Conservation (phyloP, 1,140 invertebrate genomes). For the Rhysida immarginata region DNA sequence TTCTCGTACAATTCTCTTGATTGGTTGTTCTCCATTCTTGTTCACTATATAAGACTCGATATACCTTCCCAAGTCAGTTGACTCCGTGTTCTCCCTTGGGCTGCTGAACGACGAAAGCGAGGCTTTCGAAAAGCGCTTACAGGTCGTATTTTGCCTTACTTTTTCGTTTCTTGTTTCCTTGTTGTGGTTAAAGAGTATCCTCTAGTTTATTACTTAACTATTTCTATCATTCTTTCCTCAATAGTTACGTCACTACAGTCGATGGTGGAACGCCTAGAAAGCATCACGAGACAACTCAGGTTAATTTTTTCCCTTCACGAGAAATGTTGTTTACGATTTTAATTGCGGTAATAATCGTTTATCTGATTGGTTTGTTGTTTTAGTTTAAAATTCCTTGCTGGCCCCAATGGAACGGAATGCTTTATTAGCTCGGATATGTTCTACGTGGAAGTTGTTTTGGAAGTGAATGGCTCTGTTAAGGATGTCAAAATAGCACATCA, state of each 20-base stretch:
- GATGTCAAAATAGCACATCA: constrained; percentile 90
- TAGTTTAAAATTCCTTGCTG: constrained; percentile 60
- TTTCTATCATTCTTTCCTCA: too few species aligned
- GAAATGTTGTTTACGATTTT: background rate
- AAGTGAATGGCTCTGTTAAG: constrained; percentile 60
- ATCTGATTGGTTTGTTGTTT: constrained; percentile 21
- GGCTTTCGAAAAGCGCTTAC: too few species aligned
- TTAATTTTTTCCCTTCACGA: constrained; percentile 22
- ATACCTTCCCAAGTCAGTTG: too few species aligned
- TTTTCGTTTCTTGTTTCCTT: too few species aligned
- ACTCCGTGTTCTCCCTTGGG: too few species aligned
- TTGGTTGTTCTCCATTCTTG: too few species aligned
- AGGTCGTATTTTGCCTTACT: too few species aligned
- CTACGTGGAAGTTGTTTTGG: constrained; percentile 77
- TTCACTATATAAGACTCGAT: too few species aligned
- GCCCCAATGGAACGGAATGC: constrained; percentile 51
- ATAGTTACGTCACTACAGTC: constrained; percentile 71
- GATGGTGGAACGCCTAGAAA: constrained; percentile 80
- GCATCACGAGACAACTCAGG: constrained; percentile 72
- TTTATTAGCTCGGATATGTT: constrained; percentile 96
- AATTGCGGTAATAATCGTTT: background rate
- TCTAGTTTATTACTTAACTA: too few species aligned
- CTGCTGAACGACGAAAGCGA: too few species aligned
- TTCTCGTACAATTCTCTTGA: too few species aligned
- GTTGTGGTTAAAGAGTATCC: too few species aligned